Base-by-base conservation (phyloP, 1,140 invertebrate genomes). In the Sipha flava region DNA sequence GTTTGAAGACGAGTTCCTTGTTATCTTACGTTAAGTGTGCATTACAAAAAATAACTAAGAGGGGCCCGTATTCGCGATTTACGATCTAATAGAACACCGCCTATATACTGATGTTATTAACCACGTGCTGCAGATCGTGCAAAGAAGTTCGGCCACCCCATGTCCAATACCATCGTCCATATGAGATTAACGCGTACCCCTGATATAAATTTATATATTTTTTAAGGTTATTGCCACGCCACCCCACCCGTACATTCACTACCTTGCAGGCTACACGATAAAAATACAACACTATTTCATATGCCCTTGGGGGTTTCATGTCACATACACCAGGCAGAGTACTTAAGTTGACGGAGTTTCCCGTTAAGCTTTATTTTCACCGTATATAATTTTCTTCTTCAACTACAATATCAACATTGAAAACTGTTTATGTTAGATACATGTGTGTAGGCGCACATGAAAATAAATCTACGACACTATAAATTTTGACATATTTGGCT, bases 21-120 rank as follows among this genome's bases (percentile, higher is more conserved):
- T 66, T 66, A 66, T 66, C 62, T 40, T 23, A 66, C 62, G 62
- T 66, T 66, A 43, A 66, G 62, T 66, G 43, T 23, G 62, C 62
- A 43, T 66, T 40, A 66, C 12, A 1, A 18, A n/a, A 16, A 6
- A 66, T 23, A 5, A 43, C 40, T 40, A 16, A 70, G 40, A 26
- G 66, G 64, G 29, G n/a, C 14, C 21, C 16, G 62, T 2, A 23
- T n/a, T 21, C 2, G n/a, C 37, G 64, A 26, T 47, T 47, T 45
- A 70, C 40, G 66, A 45, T 23, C n/a, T 26, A 23, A 21, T 26
- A 54, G 9, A 9, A 21, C 47, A 59, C 14, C 31, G 16, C 14
- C 1, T 47, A 45, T 10, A 45, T 45, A 45, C 12, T 2, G 7
- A 12, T 45, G 43, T 10, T 45, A 18, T 47, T 47, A 47, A 3